Percentiles rank a stretch among this genome's conserved stretches.
Evolutionary conservation across 64 coral and sea anemone genomes (phyloP).

Genomic region (Stichodactyla helianthus): DNA sequence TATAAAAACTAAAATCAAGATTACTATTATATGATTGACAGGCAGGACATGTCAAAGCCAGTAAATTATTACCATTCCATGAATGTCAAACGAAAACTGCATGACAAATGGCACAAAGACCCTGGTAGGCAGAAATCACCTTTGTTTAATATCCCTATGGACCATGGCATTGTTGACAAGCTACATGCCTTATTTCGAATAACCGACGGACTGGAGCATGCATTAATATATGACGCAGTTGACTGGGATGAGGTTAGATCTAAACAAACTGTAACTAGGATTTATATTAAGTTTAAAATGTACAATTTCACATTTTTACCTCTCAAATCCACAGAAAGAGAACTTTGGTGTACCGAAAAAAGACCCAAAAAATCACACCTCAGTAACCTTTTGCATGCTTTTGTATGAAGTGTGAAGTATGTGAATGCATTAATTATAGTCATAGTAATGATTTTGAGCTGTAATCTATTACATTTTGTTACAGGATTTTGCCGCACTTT

Average conservation of each 20-base stretch:
- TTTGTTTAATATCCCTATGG: slow-evolving; percentile 19
- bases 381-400: background rate
- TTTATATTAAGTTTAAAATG: background rate
- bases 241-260: slow-evolving; percentile 20
- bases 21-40: background rate
- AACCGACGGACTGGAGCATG: slow-evolving; percentile 24
- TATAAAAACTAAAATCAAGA: background rate
- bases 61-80: background rate
- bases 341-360: background rate
- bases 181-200: slow-evolving; percentile 12
- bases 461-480: background rate
- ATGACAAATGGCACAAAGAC: background rate
- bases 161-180: slow-evolving; percentile 3
- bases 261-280: background rate
- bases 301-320: background rate
- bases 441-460: background rate
- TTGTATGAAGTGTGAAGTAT: background rate
- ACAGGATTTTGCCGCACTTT: background rate
- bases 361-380: background rate
- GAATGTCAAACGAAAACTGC: no score
- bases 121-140: slow-evolving; percentile 5
- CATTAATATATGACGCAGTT: slow-evolving; percentile 14
- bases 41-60: slow-evolving; percentile 1
- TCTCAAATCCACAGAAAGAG: background rate
- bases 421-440: background rate